phyloP scores from a whole-genome alignment of 2,113 vertebrate genomes.

The Brachypteracias leptosomus region DNA sequence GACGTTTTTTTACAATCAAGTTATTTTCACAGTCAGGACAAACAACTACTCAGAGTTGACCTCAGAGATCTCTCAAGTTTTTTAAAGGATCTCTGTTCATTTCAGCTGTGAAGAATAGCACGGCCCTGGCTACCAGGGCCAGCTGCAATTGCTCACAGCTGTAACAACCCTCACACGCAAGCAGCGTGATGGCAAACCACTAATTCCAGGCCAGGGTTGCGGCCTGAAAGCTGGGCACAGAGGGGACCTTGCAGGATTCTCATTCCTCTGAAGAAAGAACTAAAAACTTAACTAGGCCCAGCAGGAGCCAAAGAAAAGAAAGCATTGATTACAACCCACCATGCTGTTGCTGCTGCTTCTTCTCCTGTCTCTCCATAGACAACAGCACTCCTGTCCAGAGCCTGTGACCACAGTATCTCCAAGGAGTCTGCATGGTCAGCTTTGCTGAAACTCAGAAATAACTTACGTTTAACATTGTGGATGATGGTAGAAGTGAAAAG shows the following conservation, averaged over 20 bases:
- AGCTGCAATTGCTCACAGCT: constrained; percentile 46
- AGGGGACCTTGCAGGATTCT: neutral
- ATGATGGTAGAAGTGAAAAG: neutral
- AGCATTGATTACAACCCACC: neutral
- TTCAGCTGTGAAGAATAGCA: constrained; percentile 5
- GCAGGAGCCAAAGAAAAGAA: neutral
- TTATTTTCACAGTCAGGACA: constrained; percentile 38
- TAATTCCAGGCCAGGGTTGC: neutral
- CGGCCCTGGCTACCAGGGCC: neutral
- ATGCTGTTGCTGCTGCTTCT: neutral
- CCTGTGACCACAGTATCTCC: neutral
- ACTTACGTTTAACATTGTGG: neutral
- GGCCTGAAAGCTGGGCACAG: neutral
- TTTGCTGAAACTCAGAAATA: neutral
- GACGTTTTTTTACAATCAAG: constrained; percentile 3
- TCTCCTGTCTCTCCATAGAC: neutral
- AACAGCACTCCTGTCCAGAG: neutral
- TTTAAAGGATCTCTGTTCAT: constrained; percentile 22
- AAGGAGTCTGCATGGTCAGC: neutral
- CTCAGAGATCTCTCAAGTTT: neutral
- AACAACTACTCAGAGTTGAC: neutral
- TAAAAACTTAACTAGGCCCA: neutral
- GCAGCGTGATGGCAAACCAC: neutral
- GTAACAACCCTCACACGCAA: neutral
- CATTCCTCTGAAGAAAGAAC: neutral